Evolutionary conservation across 2,797 vertebrate species (phyloP).

Genomic region (Aythya fuligula): DNA sequence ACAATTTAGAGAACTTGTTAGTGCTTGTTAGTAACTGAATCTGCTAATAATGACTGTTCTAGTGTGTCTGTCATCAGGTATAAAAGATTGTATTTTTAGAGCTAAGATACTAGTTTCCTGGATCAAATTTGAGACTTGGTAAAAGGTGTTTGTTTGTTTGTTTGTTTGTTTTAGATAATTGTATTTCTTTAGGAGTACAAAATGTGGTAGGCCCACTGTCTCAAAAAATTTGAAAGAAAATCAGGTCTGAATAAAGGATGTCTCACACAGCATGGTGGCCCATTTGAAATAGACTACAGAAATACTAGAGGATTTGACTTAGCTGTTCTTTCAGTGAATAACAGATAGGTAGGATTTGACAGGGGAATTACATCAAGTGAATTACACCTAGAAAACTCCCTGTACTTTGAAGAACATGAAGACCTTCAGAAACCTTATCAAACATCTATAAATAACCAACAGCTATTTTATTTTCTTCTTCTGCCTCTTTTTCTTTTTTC

Average conservation of each 20-base stretch:
- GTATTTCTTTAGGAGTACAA: not conserved
- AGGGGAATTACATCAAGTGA: not conserved
- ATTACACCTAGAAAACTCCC: not conserved
- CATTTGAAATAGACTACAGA: not conserved
- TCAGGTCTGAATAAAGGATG: not conserved
- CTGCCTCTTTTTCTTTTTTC: not conserved
- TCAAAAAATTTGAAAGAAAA: not conserved
- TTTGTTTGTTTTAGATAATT: not conserved
- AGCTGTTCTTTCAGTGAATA: not conserved
- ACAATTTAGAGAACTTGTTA: not conserved
- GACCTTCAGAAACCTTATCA: not conserved
- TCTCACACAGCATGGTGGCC: not conserved
- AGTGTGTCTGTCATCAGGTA: not conserved
- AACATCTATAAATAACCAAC: not conserved
- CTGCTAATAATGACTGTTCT: not conserved
- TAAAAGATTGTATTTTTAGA: not conserved
- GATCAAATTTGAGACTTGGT: not conserved
- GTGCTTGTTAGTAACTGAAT: not conserved
- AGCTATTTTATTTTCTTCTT: too few relatives aligned
- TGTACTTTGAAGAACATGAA: not conserved
- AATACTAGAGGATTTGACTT: not conserved
- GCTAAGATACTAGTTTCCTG: not conserved
- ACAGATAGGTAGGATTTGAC: not conserved
- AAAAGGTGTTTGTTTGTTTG: too few relatives aligned
- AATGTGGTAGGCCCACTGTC: not conserved